A percentile compares a stretch with the other conserved stretches of the same genome.
Evolutionary conservation across 2,888 invertebrate species (phyloP).

Genomic region (Camponotus fellah): DNA sequence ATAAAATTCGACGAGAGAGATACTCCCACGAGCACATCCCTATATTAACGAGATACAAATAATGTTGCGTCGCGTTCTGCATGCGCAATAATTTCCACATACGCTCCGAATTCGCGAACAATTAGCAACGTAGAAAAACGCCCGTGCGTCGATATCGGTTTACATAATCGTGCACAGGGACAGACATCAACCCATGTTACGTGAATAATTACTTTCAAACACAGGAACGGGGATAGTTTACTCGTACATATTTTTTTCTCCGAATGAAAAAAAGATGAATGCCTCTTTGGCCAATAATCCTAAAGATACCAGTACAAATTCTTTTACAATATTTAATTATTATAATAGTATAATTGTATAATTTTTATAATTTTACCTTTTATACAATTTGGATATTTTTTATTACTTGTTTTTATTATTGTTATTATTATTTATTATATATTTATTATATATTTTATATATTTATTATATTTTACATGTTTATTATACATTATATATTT

Average conservation of each 20-base stretch:
- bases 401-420: background rate
- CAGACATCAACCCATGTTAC: slow-evolving; percentile 18
- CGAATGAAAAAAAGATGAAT: background rate
- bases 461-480: too few relatives aligned
- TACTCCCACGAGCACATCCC: background rate
- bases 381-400: background rate
- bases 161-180: slow-evolving; percentile 27
- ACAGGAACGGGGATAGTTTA: background rate
- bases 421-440: background rate
- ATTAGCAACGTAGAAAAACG: slow-evolving; percentile 31
- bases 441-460: too few relatives aligned
- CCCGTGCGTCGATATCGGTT: background rate
- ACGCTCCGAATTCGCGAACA: background rate
- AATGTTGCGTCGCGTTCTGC: background rate
- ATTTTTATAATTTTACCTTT: background rate
- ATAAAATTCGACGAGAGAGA: slow-evolving; percentile 38
- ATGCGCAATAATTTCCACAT: slow-evolving; percentile 28
- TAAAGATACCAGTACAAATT: background rate
- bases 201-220: slow-evolving; percentile 23
- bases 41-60: slow-evolving; percentile 49
- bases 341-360: background rate
- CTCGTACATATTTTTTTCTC: background rate
- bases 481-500: too few relatives aligned
- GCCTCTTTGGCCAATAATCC: background rate
- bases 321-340: background rate